A percentile compares a stretch with the other conserved stretches of the same genome.
These are phyloP conservation scores for Ceratothoa steindachneri DNA, from an alignment of 2,888 invertebrate species.

Conservation along the genomic window DNA sequence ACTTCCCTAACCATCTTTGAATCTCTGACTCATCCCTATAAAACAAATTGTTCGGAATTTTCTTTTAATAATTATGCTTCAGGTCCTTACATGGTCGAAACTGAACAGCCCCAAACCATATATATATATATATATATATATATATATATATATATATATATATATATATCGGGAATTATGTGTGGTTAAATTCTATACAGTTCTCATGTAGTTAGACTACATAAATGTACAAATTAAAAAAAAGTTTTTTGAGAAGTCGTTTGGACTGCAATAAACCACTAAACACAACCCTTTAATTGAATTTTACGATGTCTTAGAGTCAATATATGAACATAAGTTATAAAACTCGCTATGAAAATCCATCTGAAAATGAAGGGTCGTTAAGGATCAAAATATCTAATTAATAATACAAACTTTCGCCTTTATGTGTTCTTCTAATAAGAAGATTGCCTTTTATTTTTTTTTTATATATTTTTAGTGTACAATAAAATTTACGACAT, in stretches of 20 bases:
- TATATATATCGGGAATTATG: too few species aligned
- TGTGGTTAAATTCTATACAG: too few species aligned
- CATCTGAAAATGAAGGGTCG: neutral
- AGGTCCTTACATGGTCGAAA: too few species aligned
- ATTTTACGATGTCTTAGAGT: neutral
- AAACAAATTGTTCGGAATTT: too few species aligned
- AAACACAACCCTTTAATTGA: neutral
- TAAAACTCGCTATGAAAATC: neutral
- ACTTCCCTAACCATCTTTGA: too few species aligned
- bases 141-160: too few species aligned
- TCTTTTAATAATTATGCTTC: too few species aligned
- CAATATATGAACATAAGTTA: neutral
- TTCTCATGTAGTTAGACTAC: too few species aligned
- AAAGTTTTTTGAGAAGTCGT: neutral
- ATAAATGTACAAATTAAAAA: neutral
- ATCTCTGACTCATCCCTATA: too few species aligned
- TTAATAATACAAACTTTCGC: neutral
- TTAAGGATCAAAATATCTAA: neutral
- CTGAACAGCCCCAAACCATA: too few species aligned
- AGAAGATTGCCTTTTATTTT: too few species aligned
- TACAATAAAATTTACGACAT: neutral
- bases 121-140: too few species aligned
- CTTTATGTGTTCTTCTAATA: neutral
- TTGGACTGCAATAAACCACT: neutral
- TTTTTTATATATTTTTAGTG: neutral